phyloP scores from a whole-genome alignment of 2,797 vertebrate genomes.

The Hydrocynus forskahlii region DNA sequence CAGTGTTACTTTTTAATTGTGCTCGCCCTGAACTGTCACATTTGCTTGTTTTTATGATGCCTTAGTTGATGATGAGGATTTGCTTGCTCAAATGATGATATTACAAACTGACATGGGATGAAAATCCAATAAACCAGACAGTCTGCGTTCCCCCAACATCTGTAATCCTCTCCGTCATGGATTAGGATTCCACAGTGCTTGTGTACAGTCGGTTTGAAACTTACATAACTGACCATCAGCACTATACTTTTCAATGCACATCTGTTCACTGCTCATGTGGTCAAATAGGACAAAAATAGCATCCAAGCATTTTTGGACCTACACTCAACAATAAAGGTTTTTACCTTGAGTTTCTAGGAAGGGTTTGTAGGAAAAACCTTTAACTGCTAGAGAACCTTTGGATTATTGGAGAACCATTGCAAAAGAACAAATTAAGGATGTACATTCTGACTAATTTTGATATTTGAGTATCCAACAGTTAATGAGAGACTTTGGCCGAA shows the following conservation, averaged over 20 bases:
- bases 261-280: not conserved
- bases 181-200: conserved; percentile 22
- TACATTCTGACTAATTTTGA: not conserved
- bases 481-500: no score
- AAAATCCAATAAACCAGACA: conserved; percentile 23
- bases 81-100: conserved; percentile 15
- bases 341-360: not conserved
- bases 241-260: not conserved
- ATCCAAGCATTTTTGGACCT: not conserved
- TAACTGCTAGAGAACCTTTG: not conserved
- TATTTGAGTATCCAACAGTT: not conserved
- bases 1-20: conserved; percentile 5
- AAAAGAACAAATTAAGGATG: not conserved
- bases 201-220: conserved; percentile 17
- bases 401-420: not conserved
- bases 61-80: conserved; percentile 33
- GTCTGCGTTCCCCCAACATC: conserved; percentile 17
- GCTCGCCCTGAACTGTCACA: conserved; percentile 7
- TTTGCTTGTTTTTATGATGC: conserved; percentile 6
- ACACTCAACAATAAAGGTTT: not conserved
- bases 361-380: not conserved
- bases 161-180: conserved; percentile 31
- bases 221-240: conserved; percentile 7
- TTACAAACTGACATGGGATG: conserved; percentile 30
- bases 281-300: not conserved